Conservation (phyloP, 2,113 vertebrate genomes). For the Mystacornis crossleyi region DNA sequence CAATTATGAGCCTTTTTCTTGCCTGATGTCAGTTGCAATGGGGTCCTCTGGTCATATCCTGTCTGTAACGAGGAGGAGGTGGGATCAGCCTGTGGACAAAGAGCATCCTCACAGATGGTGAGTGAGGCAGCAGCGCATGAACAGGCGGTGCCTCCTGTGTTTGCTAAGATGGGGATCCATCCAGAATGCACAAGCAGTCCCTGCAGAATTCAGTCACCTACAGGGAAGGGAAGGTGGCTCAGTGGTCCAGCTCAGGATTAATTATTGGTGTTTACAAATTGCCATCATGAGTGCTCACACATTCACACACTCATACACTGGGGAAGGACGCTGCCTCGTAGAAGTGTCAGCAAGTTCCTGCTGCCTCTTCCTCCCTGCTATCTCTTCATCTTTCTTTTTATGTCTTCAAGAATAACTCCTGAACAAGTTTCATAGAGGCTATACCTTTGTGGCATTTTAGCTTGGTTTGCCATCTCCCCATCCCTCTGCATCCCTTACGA, state of each 20-base stretch:
- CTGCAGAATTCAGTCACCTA: background rate
- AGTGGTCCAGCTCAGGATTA: background rate
- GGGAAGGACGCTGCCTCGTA: background rate
- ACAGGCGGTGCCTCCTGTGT: background rate
- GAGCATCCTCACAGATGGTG: background rate
- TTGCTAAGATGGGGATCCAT: background rate
- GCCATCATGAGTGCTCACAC: background rate
- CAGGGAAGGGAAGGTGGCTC: background rate
- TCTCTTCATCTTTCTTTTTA: background rate
- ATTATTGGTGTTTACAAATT: background rate
- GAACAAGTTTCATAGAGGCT: background rate
- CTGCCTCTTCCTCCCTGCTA: background rate
- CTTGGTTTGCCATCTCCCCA: background rate
- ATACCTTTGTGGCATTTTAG: rapidly evolving
- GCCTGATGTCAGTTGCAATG: background rate
- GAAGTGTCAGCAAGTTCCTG: background rate
- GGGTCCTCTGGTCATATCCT: background rate
- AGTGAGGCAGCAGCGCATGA: background rate
- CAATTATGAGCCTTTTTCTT: background rate
- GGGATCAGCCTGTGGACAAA: background rate
- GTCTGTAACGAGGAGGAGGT: background rate
- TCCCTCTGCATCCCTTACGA: too few species aligned
- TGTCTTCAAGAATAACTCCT: background rate
- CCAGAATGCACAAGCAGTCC: background rate
- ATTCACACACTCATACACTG: background rate